Conservation (phyloP, 2,797 vertebrate genomes). For the Cygnus olor region DNA sequence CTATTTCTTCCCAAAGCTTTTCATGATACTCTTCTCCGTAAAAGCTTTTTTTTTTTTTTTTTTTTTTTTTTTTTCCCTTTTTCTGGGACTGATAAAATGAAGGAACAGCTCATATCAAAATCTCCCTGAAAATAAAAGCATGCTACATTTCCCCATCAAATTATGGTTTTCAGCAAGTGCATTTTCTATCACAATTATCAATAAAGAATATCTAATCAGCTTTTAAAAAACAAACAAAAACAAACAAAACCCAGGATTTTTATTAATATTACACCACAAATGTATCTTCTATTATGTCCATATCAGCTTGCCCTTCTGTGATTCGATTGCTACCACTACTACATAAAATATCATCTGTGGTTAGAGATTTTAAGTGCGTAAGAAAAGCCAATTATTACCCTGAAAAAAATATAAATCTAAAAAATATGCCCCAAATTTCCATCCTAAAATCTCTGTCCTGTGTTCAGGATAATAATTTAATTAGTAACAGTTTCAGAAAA, state of each 20-base stretch:
- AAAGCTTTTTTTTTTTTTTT: not conserved
- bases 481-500: too few relatives aligned
- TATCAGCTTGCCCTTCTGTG: not conserved
- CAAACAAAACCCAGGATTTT: not conserved
- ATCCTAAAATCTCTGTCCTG: not conserved
- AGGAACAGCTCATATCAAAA: not conserved
- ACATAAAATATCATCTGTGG: not conserved
- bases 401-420: not conserved
- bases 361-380: not conserved
- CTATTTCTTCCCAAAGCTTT: not conserved
- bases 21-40: not conserved
- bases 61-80: not conserved
- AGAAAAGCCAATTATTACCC: not conserved
- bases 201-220: not conserved
- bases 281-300: not conserved
- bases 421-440: not conserved
- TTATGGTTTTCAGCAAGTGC: not conserved
- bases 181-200: not conserved
- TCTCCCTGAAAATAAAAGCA: accelerated
- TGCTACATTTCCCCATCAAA: not conserved
- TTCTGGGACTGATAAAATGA: not conserved
- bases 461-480: not conserved
- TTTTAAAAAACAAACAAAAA: not conserved
- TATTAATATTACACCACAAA: not conserved
- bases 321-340: not conserved